A percentile compares a stretch with the other conserved stretches of the same genome.
phyloP scores from a whole-genome alignment of 2,888 invertebrate genomes.

The Tanypteryx hageni region DNA sequence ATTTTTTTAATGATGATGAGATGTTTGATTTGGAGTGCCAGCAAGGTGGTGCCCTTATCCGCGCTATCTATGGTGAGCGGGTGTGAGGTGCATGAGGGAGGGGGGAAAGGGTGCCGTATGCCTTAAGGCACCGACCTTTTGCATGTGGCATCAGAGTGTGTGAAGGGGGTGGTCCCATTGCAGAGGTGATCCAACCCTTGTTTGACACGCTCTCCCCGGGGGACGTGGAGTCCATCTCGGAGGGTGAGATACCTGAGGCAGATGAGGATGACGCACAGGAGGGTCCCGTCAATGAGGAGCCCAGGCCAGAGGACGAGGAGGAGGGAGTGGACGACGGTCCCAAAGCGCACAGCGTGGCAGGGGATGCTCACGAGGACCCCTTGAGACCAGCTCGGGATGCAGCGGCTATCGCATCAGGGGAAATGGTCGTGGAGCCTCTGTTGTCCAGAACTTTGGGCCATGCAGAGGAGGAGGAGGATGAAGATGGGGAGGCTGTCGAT shows the following conservation, averaged over 20 bases:
- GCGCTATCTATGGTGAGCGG: conserved; percentile 27
- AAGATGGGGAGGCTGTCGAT: conserved; percentile 1
- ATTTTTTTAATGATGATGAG: background rate
- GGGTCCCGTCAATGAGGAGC: conserved; percentile 66
- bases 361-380: conserved; percentile 32
- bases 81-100: conserved; percentile 34
- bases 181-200: conserved; percentile 66
- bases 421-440: background rate
- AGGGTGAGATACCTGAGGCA: conserved; percentile 74
- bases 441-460: background rate
- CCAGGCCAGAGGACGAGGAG: conserved; percentile 52
- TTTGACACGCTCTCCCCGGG: conserved; percentile 70
- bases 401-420: background rate
- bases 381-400: background rate
- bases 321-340: conserved; percentile 64
- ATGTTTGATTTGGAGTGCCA: conserved; percentile 36
- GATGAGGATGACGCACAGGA: conserved; percentile 68
- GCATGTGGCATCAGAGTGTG: conserved; percentile 56
- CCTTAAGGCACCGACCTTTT: conserved; percentile 47
- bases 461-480: conserved; percentile 37
- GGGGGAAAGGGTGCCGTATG: background rate
- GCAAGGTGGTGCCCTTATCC: conserved; percentile 51
- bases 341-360: conserved; percentile 67
- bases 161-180: conserved; percentile 56
- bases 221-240: conserved; percentile 75